A percentile compares a stretch with the other conserved stretches of the same genome.
Conservation (phyloP, 2,113 vertebrate genomes). For the Dolichotis patagonum region DNA sequence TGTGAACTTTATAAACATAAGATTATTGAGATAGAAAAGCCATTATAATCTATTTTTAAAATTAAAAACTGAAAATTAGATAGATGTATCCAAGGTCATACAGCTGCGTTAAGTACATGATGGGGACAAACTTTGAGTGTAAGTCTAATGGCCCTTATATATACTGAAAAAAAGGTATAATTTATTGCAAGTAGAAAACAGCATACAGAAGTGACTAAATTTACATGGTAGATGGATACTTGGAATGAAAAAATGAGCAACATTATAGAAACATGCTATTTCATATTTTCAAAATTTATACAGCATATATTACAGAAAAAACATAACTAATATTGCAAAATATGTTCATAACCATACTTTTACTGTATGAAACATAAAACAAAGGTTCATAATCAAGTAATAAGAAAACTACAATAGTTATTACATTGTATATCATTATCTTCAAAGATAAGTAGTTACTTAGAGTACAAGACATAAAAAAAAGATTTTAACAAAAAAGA, state of each 20-base stretch:
- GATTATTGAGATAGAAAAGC: background rate
- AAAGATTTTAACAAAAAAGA: background rate
- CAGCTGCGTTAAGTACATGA: background rate
- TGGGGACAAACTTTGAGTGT: background rate
- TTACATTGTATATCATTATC: background rate
- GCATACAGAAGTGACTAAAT: background rate
- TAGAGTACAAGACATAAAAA: background rate
- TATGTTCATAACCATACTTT: background rate
- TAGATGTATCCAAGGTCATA: background rate
- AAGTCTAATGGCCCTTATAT: background rate
- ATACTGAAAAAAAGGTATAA: background rate
- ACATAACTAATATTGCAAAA: background rate
- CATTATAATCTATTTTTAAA: background rate
- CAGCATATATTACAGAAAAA: background rate
- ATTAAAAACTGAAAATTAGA: background rate
- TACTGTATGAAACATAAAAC: background rate
- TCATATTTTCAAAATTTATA: background rate
- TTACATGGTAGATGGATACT: too few relatives aligned
- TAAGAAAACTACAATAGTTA: background rate
- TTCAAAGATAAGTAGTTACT: background rate
- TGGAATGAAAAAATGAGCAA: background rate
- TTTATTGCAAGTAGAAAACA: background rate
- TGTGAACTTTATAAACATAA: background rate
- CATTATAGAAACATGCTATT: background rate
- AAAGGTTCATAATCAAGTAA: background rate